phyloP scores from a whole-genome alignment of 37 sponge, comb jelly and placozoan genomes.

The Geodia barretti region DNA sequence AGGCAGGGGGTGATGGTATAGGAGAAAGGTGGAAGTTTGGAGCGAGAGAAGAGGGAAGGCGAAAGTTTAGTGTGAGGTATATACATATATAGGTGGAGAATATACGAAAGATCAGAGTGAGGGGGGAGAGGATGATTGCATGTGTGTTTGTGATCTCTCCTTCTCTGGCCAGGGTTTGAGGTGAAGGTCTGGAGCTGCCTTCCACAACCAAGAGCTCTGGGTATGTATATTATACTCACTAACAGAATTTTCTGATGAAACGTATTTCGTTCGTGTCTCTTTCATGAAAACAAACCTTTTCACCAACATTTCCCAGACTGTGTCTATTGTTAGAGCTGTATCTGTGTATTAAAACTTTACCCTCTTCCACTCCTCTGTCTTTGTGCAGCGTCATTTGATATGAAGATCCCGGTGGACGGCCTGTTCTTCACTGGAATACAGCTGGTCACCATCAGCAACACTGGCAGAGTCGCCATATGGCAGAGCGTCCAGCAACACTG shows the following conservation, averaged over 20 bases:
- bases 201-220: conserved; percentile 18
- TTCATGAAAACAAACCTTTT: background rate
- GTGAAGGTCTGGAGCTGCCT: conserved; percentile 78
- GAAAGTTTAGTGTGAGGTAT: background rate
- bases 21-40: background rate
- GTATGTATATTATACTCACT: background rate
- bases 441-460: conserved; percentile 89
- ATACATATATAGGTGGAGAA: no score
- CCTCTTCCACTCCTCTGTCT: background rate
- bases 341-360: background rate
- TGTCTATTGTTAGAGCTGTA: no score
- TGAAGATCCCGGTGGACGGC: conserved; percentile 89
- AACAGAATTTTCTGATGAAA: no score
- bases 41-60: background rate
- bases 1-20: background rate
- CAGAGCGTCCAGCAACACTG: conserved; percentile 91
- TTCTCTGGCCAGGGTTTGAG: conserved; percentile 40
- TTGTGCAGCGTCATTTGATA: conserved; percentile 80
- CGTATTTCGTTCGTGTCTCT: no score
- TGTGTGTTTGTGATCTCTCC: background rate
- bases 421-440: conserved; percentile 95
- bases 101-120: no score
- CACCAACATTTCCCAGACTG: no score
- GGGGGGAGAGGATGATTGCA: background rate
- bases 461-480: conserved; percentile 97